phyloP scores from a whole-genome alignment of 2,113 vertebrate species.

The Vulpes ferrilata region DNA sequence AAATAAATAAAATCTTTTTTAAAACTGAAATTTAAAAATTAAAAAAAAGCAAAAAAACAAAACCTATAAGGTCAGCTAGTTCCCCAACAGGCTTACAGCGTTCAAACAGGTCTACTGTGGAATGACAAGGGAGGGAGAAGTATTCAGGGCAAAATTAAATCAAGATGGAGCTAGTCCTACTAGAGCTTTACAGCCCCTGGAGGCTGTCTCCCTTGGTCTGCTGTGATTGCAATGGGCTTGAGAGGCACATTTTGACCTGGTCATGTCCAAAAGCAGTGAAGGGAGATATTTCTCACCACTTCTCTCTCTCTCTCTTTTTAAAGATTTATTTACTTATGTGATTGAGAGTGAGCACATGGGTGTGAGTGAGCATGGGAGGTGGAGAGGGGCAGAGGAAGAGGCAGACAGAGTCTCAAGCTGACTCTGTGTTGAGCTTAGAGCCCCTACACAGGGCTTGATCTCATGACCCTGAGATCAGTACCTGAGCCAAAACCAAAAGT shows the following conservation, averaged over 20 bases:
- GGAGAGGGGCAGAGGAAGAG: neutral
- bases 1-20: too few species aligned
- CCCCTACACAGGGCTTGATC: rapidly evolving
- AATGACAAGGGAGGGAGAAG: neutral
- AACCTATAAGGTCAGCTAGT: neutral
- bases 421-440: neutral
- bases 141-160: neutral
- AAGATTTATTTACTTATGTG: neutral
- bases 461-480: neutral
- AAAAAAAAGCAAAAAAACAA: too few species aligned
- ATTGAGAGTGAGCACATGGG: neutral
- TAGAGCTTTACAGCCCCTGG: neutral
- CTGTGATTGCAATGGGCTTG: neutral
- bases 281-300: neutral
- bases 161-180: neutral
- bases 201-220: rapidly evolving
- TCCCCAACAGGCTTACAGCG: neutral
- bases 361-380: neutral
- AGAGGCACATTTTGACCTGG: neutral
- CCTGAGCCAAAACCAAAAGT: neutral
- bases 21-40: too few species aligned
- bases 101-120: neutral
- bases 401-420: neutral
- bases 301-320: neutral
- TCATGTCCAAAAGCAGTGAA: neutral